Base-by-base conservation (phyloP, 1,140 invertebrate genomes). In the Ericerus pela region DNA sequence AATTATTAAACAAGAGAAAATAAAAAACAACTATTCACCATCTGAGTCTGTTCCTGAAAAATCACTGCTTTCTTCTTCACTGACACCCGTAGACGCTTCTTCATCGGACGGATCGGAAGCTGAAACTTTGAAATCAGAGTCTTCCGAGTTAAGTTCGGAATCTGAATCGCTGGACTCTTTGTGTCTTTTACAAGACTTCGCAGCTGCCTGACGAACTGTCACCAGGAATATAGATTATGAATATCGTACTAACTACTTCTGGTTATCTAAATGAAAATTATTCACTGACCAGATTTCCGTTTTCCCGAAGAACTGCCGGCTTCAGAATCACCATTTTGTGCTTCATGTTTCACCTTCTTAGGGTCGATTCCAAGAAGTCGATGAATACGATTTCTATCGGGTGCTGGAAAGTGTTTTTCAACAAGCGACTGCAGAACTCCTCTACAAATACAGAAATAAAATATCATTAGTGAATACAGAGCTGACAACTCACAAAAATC, bases 321-420 rank as follows among this genome's bases (percentile, higher is more conserved):
- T 22, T 74, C 71, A 1, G 69, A 69, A 28, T 73, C 70, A 4
- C 71, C 61, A 65, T 69, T 61, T 60, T 72, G 59, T 59, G 63
- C 59, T 4, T 64, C 63, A 53, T 58, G 57, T 36, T 58, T 58
- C 33, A 58, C 33, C 28, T 58, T 53, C 28, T 54, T 58, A 53
- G 67, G 63, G 10, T 72, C 59, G 38, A 41, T 60, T 26, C 88
- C 90, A 22, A 95, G 73, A 37, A 95, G 72, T 47, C 84, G 76
- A 62, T 85, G 81, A 55, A 92, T 89, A 58, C 90, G 78, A 69
- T 80, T 84, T 52, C 85, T 75, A 72, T 96, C 87, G 2, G 91
- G 89, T 2, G 90, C 91, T 5, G 94, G 94, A 67, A 98, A 98
- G 72, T 97, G 91, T 67, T 96, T 96, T 69, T 97, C 93, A 0